A percentile compares a stretch with the other conserved stretches of the same genome.
Evolutionary conservation across 2,888 invertebrate genomes (phyloP).

Genomic region (Psococerastis gibbosa): DNA sequence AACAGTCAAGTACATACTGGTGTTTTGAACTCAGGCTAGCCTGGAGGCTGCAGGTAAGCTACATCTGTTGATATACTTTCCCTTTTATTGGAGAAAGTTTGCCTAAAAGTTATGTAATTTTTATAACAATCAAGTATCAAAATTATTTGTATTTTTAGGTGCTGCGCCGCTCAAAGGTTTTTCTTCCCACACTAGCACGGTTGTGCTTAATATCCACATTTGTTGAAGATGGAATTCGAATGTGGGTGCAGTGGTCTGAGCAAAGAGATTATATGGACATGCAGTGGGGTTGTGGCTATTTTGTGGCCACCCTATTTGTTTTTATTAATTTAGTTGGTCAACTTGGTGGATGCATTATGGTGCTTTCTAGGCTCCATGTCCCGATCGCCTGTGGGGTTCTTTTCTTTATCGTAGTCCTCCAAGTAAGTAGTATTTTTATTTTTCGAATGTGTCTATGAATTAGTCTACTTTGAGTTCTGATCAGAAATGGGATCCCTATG

Average conservation of each 20-base stretch:
- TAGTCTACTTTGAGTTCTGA: too few species aligned
- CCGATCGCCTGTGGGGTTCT: constrained; percentile 78
- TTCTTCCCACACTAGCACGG: constrained; percentile 88
- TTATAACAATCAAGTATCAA: constrained; percentile 10
- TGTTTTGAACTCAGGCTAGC: too few species aligned
- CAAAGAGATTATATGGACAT: constrained; percentile 95
- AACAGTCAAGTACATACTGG: too few species aligned
- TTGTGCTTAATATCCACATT: constrained; percentile 96
- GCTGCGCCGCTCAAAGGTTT: constrained; percentile 74
- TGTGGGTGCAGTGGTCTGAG: constrained; percentile 99
- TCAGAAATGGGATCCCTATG: too few species aligned
- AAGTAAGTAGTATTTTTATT: constrained; percentile 46
- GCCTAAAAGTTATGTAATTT: background rate
- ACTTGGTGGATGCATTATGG: constrained; percentile 91
- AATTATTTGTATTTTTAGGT: constrained; percentile 40
- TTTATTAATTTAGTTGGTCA: constrained; percentile 90
- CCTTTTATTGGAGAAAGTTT: constrained; percentile 9
- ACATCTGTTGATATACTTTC: background rate
- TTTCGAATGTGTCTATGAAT: too few species aligned
- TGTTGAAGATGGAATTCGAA: constrained; percentile 94
- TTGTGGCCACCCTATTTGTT: constrained; percentile 88
- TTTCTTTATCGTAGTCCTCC: constrained; percentile 89
- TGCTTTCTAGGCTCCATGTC: constrained; percentile 79
- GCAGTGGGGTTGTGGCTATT: constrained; percentile 90
- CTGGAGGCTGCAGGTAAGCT: constrained; percentile 1